Conservation (phyloP, 64 coral and sea anemone species). For the Montipora capricornis region DNA sequence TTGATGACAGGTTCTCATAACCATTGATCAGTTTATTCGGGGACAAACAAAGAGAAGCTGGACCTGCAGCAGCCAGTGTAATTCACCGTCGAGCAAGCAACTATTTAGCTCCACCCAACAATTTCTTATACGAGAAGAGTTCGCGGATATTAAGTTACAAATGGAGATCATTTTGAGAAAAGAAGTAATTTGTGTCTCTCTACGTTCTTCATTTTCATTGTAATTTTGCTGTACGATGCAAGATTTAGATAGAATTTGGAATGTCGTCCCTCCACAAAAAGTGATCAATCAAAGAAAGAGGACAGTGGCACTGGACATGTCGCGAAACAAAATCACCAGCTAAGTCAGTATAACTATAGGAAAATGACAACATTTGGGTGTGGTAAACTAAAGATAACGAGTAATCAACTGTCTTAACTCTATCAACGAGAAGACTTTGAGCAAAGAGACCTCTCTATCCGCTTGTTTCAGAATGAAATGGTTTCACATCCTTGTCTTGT, state of each 20-base stretch:
- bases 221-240: too few species aligned
- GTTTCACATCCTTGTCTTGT: neutral
- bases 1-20: too few species aligned
- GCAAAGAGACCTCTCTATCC: neutral
- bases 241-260: neutral
- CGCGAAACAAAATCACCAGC: neutral
- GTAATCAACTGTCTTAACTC: neutral
- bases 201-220: too few species aligned
- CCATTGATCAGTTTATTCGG: too few species aligned
- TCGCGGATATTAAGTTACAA: too few species aligned
- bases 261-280: neutral
- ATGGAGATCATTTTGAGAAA: too few species aligned
- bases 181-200: too few species aligned
- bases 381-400: neutral
- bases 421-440: neutral
- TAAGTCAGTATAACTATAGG: neutral
- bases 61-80: too few species aligned
- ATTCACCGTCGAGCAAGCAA: too few species aligned
- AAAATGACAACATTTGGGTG: slow-evolving; percentile 1
- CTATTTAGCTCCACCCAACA: too few species aligned
- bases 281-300: neutral
- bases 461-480: slow-evolving; percentile 9
- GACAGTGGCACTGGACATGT: neutral
- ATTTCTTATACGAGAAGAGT: too few species aligned
- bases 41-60: too few species aligned